Evolutionary conservation across 2,888 invertebrate species (phyloP), one percentile per base, ranked within the genome.

Genomic region (Drosophila algonquin): DNA sequence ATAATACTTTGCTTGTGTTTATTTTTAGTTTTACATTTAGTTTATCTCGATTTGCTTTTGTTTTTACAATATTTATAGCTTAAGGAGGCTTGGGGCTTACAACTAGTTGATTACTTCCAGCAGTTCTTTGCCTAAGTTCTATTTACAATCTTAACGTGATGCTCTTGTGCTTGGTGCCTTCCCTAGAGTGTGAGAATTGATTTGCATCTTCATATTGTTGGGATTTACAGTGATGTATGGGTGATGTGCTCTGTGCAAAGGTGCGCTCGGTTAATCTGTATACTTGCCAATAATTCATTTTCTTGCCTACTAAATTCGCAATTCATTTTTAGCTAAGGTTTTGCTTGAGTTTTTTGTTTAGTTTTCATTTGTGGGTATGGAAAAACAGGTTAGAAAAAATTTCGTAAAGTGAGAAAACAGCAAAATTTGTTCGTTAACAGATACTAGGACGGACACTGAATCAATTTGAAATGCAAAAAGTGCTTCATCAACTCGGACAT

Each of bases 381-480:
- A 70, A 40, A 40, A 40, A 40, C 40, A 40, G 14, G 40, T 63
- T 73, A 51, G 53, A 64, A 69, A 52, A 57, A 68, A 54, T 63
- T 40, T 51, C 2, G 54, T 68, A 63, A 55, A 53, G 65, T 50
- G 63, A 21, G 16, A 59, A 56, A 47, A 40, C 44, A 50, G 10
- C 30, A 52, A 62, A 50, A 63, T 1, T 56, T 46, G 56, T 12
- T 57, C 47, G 57, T 63, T 79, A 87, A 87, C 79, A 89, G 67
- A 87, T 77, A 52, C 45, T 65, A 89, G 82, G 87, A 89, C 89
- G 87, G 87, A 85, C 79, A 84, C 75, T 75, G 73, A 89, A 80
- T 80, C 54, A 77, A 88, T 83, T 80, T 77, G 59, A 54, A 75
- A 74, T 67, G 74, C 73, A 56, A 74, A 56, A 50, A 44, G 69